These are phyloP conservation scores for Clarias platycephalus DNA, from an alignment of 2,797 vertebrate species.

Conservation along the genomic window DNA sequence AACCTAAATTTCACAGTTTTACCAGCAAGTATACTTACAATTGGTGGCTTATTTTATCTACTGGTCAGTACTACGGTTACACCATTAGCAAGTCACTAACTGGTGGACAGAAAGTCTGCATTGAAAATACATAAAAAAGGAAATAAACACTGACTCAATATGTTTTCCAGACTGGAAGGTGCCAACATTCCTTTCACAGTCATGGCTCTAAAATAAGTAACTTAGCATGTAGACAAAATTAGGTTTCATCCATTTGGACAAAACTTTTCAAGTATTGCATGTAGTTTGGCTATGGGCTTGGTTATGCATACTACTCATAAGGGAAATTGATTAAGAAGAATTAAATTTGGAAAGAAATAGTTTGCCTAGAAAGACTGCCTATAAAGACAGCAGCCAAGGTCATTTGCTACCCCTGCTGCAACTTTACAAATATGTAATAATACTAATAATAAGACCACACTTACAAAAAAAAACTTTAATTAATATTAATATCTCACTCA, in stretches of 20 bases:
- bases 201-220: neutral
- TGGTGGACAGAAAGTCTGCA: neutral
- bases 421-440: neutral
- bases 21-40: neutral
- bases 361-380: no score
- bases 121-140: neutral
- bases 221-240: neutral
- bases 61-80: neutral
- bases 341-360: neutral
- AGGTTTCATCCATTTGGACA: neutral
- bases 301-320: neutral
- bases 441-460: no score
- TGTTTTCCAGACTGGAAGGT: neutral
- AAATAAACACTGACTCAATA: no score
- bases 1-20: neutral
- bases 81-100: neutral
- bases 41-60: neutral
- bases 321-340: neutral
- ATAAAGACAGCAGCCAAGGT: neutral
- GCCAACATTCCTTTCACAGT: neutral
- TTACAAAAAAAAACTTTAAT: neutral
- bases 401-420: neutral
- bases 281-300: neutral
- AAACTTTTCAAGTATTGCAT: neutral
- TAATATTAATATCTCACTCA: conserved; percentile 30